Evolutionary conservation across 2,888 invertebrate species (phyloP), one percentile per base, ranked within the genome.

Genomic region (Julus scandinavius): DNA sequence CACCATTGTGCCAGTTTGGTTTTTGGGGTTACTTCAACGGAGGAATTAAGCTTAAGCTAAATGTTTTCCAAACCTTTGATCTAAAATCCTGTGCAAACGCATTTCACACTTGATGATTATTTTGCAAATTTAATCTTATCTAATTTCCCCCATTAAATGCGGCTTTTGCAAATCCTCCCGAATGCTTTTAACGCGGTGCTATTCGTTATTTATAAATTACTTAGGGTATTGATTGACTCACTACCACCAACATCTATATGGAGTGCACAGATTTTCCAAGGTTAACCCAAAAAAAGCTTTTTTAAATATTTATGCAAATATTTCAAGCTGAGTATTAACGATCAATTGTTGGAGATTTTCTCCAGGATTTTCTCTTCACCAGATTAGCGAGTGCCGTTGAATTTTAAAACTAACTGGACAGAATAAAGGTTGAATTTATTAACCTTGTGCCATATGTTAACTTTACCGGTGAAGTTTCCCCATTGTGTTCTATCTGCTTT

Each of bases 141-240:
- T 58, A 58, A 58, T 58, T 17, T 58, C n/a, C 58, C n/a, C 58
- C 58, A 58, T 58, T 58, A 58, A 58, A 58, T 58, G 58, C n/a
- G n/a, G 58, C 58, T 58, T 58, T 58, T n/a, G 5, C n/a, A 58
- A 58, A 58, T 58, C 58, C 58, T n/a, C 5, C 58, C 58, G 58
- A 58, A 58, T 58, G 58, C 58, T 58, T 58, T 58, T 58, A 58
- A 58, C 58, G 58, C 58, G n/a, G 58, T 58, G 58, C n/a, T n/a
- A 58, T 58, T 58, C 58, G 58, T 58, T 58, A 58, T 58, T 58
- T 58, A 58, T 58, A 58, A 58, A 58, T 58, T 58, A 58, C 58
- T 58, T 58, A 58, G 15, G 58, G 58, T 58, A 58, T 58, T 58
- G 58, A 58, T 58, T 58, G 58, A 58, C 45, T 45, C 6, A 45